A percentile compares a stretch with the other conserved stretches of the same genome.
phyloP scores from a whole-genome alignment of 2,113 vertebrate genomes.

The Ploceus nigricollis region DNA sequence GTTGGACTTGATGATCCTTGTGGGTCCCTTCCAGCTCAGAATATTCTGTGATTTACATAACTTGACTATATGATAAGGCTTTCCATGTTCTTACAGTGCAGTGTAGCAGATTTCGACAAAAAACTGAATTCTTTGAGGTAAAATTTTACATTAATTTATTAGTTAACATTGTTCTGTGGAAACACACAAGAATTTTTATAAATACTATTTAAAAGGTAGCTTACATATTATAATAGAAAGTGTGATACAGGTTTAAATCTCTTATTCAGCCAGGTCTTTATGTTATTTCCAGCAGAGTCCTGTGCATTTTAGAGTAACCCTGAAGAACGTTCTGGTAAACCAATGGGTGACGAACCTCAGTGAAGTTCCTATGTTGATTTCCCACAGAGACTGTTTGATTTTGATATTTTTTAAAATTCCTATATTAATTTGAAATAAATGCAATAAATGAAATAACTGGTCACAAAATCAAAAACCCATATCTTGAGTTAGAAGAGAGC shows the following conservation, averaged over 20 bases:
- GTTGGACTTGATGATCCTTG: neutral
- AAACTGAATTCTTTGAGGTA: neutral
- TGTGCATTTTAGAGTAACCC: neutral
- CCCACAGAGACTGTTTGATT: neutral
- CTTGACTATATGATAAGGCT: neutral
- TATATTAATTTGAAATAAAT: neutral
- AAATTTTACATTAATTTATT: neutral
- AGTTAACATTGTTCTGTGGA: neutral
- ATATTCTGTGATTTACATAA: neutral
- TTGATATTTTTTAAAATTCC: neutral
- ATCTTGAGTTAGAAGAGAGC: neutral
- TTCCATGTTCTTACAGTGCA: neutral
- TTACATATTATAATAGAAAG: neutral
- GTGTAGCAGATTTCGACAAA: neutral
- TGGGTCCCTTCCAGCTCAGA: neutral
- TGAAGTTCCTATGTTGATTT: neutral
- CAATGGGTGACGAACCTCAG: neutral
- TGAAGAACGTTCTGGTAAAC: neutral
- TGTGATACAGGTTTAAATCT: neutral
- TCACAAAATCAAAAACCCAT: neutral
- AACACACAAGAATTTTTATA: neutral
- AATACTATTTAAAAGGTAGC: neutral
- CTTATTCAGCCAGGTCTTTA: neutral
- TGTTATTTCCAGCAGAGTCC: neutral
- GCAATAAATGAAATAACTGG: neutral